Base-by-base conservation (phyloP, 2,797 vertebrate genomes). In the Enteromius treurensis region DNA sequence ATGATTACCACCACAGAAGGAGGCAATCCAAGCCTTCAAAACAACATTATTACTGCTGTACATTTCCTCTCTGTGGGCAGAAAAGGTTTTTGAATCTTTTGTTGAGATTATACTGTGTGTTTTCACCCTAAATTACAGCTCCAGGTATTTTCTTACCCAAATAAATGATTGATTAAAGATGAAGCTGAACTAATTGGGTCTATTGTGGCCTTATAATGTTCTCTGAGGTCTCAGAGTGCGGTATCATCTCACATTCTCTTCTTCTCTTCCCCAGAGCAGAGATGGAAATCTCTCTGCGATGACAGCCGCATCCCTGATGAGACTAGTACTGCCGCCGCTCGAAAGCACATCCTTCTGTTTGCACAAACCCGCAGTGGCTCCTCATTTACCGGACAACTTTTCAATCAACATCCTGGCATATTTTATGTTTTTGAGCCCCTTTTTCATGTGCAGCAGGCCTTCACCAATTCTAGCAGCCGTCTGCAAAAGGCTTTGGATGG, bases 341-440 rank as follows among this genome's bases (percentile, higher is more conserved):
- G 90, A 82, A 95, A 90, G 47, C 95, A 96, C 85, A 94, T 96
- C 85, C 90, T 95, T 49, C 91, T 96, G 71, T 94, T 96, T n/a
- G 93, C 95, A 70, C 95, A 94, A 81, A 95, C 95, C 0, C 94
- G 94, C 64, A 95, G 95, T 1, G 95, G 95, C 49, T 96, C 95
- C 3, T 96, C 95, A 67, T 96, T 96, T 88, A 93, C 95, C 0
- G 96, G 95, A 5, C 95, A 96, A 87, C 91, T 96, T 51, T 94
- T 96, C 84, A 96, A 95, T 90, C 95, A 96, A 86, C 94, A 96
- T 89, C 92, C 94, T 0, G 91, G 88, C 19, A 87, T 96, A 83
- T 96, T 96, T 89, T 96, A 96, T 2, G 88, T 96, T 82, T 95
- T 93, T 62, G 96, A 96, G 84, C 96, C 95, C 1, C 95, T 95